phyloP scores from a whole-genome alignment of 1,140 invertebrate genomes.

The Habropoda laboriosa region DNA sequence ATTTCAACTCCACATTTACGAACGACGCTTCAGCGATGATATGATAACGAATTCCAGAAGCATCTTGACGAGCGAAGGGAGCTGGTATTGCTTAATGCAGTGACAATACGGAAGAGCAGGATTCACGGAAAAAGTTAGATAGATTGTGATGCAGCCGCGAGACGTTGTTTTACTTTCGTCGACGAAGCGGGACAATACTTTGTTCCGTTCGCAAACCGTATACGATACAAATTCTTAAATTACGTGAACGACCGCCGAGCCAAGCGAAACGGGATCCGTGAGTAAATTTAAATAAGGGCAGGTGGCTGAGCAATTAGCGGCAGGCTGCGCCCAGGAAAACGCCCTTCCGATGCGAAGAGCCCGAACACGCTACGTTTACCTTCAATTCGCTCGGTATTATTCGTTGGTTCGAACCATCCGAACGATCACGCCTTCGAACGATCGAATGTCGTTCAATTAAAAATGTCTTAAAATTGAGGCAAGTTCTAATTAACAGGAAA shows the following conservation, averaged over 20 bases:
- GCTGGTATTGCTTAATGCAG: background rate
- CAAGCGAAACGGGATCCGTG: constrained; percentile 29
- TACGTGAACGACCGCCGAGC: constrained; percentile 12
- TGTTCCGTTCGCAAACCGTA: background rate
- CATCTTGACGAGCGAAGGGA: background rate
- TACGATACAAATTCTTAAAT: constrained; percentile 42
- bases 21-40: background rate
- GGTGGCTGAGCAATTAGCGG: constrained; percentile 60
- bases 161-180: background rate
- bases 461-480: constrained; percentile 1
- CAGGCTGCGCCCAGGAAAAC: constrained; percentile 57
- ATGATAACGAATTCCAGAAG: background rate
- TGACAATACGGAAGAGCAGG: background rate
- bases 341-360: constrained; percentile 38
- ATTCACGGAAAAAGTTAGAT: background rate
- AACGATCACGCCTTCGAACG: background rate
- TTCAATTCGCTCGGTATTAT: constrained; percentile 44
- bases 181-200: background rate
- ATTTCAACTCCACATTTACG: background rate
- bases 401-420: constrained; percentile 21
- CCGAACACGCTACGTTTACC: constrained; percentile 24
- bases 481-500: background rate
- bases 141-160: background rate
- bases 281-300: constrained; percentile 49
- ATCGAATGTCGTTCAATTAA: background rate